Evolutionary conservation across 1,140 invertebrate species (phyloP).

Genomic region (Ceratina australensis): DNA sequence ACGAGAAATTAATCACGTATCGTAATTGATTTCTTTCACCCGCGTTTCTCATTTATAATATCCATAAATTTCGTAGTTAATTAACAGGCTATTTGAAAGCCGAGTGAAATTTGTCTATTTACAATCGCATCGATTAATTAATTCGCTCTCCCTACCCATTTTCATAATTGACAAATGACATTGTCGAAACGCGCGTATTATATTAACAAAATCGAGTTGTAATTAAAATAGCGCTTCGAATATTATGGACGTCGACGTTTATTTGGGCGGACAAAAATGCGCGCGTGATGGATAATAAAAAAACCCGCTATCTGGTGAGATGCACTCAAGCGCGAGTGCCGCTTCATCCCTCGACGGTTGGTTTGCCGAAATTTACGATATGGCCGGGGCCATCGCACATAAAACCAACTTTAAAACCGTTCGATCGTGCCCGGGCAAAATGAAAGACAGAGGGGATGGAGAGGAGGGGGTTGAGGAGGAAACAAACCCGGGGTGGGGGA

Average conservation of each 20-base stretch:
- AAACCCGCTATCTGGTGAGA: slow-evolving; percentile 19
- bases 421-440: slow-evolving; percentile 19
- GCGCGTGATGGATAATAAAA: slow-evolving; percentile 34
- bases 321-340: slow-evolving; percentile 16
- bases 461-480: too few relatives aligned
- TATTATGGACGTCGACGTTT: neutral
- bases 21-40: too few relatives aligned
- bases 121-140: slow-evolving; percentile 7
- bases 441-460: neutral
- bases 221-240: neutral
- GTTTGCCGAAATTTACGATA: slow-evolving; percentile 43
- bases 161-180: slow-evolving; percentile 1
- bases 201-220: too few relatives aligned
- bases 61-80: neutral
- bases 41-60: too few relatives aligned
- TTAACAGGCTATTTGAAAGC: neutral
- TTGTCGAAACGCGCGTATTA: too few relatives aligned
- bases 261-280: neutral
- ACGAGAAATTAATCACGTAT: too few relatives aligned
- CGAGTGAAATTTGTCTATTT: neutral
- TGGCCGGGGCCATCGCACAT: slow-evolving; percentile 18
- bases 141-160: neutral
- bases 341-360: neutral
- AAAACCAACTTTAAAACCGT: slow-evolving; percentile 37
- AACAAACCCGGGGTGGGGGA: neutral